Base-by-base conservation (phyloP, 2,113 vertebrate species). In the Ia io region DNA sequence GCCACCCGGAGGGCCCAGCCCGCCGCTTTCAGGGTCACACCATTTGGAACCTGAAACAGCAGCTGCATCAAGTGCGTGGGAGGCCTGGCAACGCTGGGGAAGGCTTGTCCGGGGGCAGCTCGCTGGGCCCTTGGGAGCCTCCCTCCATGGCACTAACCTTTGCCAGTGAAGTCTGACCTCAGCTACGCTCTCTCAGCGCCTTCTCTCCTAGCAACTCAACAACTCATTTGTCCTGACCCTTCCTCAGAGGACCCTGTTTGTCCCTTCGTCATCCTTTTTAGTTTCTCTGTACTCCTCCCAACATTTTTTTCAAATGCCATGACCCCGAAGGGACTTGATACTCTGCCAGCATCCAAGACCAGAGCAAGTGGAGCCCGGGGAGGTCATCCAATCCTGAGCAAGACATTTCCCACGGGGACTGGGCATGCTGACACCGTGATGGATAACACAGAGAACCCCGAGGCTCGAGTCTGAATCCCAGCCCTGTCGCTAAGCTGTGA, bases 111-210 rank as follows among this genome's bases (percentile, higher is more conserved):
- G 51, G 16, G 20, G 82, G 61, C 35, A 51, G 65, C 56, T 35
- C 9, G 1, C 30, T 1, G 86, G 49, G 10, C 17, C 65, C 71
- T 10, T 0, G 5, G 42, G 25, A n/a, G 18, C 40, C 25, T 32
- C 0, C 1, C 0, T 16, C 65, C 2, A 0, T 0, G 2, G 65
- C 1, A 6, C 35, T 6, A 1, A 18, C 56, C 40, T 80, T 67
- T 56, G 30, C 35, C 53, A 8, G 12, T 14, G 25, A 32, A 18
- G 61, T 25, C 6, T 18, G 40, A 2, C 67, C 61, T 73, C 63
- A 47, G 30, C 35, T 20, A 2, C 4, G 9, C 30, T 63, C 63
- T 78, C 59, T 56, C 53, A 7, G 69, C 1, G 32, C 30, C 32
- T 61, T 51, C 63, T 65, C 73, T 73, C 90, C 61, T 16, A 23